These are phyloP conservation scores for Plutomurus gul DNA, from an alignment of 1,140 invertebrate species.

Conservation along the genomic window DNA sequence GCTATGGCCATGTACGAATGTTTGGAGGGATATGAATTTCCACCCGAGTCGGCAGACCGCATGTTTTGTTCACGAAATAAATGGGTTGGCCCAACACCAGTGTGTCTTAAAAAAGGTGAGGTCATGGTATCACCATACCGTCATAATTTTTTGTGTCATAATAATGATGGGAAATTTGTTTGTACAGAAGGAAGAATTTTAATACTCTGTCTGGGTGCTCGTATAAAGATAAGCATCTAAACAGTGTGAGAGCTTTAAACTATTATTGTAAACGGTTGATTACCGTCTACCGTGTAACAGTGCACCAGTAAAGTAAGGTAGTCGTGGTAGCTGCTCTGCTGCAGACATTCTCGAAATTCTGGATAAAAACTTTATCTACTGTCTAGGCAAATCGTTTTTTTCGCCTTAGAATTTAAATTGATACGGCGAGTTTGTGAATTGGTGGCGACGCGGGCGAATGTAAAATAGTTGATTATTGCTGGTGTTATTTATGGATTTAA, in stretches of 20 bases:
- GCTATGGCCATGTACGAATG: slow-evolving; percentile 65
- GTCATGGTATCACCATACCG: neutral
- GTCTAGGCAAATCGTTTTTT: too few relatives aligned
- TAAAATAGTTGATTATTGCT: neutral
- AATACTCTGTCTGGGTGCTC: too few relatives aligned
- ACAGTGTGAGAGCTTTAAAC: too few relatives aligned
- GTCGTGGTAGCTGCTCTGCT: too few relatives aligned
- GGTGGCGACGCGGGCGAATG: neutral
- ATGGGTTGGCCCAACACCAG: slow-evolving; percentile 64
- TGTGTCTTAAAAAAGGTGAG: slow-evolving; percentile 57
- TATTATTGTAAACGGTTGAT: too few relatives aligned
- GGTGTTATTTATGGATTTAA: slow-evolving; percentile 19
- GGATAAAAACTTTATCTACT: too few relatives aligned
- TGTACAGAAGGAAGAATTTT: neutral
- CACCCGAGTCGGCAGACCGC: slow-evolving; percentile 58
- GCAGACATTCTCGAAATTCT: too few relatives aligned
- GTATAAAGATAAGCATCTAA: too few relatives aligned
- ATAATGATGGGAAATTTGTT: too few relatives aligned
- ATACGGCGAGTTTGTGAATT: neutral
- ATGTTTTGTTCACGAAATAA: slow-evolving; percentile 63
- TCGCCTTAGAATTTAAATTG: too few relatives aligned
- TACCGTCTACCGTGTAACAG: too few relatives aligned
- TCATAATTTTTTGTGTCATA: neutral
- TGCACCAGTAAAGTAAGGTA: too few relatives aligned
- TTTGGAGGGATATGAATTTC: slow-evolving; percentile 61